A percentile compares a stretch with the other conserved stretches of the same genome.
These are phyloP conservation scores for Phyllotis vaccarum DNA, from an alignment of 2,797 vertebrate genomes.

Conservation along the genomic window DNA sequence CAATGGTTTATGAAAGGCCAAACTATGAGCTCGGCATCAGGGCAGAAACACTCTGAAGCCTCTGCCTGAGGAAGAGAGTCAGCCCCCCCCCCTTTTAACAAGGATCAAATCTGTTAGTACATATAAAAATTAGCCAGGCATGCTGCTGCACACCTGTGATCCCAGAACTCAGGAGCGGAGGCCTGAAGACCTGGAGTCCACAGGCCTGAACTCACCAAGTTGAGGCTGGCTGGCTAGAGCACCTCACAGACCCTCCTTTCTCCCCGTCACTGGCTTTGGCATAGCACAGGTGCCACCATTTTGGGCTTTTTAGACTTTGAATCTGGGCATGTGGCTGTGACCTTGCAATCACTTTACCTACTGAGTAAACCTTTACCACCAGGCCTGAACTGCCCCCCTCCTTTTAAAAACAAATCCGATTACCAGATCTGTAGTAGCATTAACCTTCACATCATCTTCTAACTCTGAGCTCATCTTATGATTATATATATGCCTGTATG, in stretches of 20 bases:
- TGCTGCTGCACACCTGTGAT: background rate
- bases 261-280: too few relatives aligned
- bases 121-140: background rate
- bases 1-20: conserved; percentile 26
- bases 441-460: background rate
- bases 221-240: background rate
- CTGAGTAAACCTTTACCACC: background rate
- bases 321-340: background rate
- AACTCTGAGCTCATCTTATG: background rate
- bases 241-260: too few relatives aligned
- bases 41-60: background rate
- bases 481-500: background rate
- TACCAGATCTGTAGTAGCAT: too few relatives aligned
- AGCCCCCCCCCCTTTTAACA: background rate
- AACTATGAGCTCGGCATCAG: background rate
- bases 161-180: background rate
- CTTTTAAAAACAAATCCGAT: too few relatives aligned
- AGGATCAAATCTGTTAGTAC: background rate
- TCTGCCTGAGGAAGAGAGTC: background rate
- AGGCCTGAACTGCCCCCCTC: background rate
- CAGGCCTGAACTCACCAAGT: background rate
- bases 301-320: background rate
- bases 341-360: background rate
- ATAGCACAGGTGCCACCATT: rapidly evolving
- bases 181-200: background rate